These are phyloP conservation scores for Ostrea denselamellosa DNA, from an alignment of 1,140 invertebrate genomes.

Conservation along the genomic window DNA sequence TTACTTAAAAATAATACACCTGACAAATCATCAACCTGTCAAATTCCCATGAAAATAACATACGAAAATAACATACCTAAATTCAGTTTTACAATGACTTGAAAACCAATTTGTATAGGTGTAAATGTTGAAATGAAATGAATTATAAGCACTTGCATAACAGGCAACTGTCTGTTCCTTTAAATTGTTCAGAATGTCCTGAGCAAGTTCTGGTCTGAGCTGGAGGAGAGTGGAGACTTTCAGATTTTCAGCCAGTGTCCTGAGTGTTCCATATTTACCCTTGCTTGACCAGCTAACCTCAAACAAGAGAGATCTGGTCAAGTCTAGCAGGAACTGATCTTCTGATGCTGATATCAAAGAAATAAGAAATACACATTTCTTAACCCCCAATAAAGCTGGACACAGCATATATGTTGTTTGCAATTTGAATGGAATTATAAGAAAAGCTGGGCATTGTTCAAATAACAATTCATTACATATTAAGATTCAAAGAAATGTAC, in stretches of 20 bases:
- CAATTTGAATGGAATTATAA: too few species aligned
- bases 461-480: too few species aligned
- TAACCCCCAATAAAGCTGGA: too few species aligned
- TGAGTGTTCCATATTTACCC: constrained; percentile 75
- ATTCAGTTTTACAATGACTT: too few species aligned
- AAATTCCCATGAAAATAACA: too few species aligned
- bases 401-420: too few species aligned
- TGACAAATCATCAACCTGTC: too few species aligned
- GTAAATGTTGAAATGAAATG: background rate
- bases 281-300: constrained; percentile 70
- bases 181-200: constrained; percentile 68
- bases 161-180: constrained; percentile 71
- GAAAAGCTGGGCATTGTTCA: too few species aligned
- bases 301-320: constrained; percentile 61
- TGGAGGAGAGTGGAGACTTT: constrained; percentile 66
- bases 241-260: constrained; percentile 64
- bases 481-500: too few species aligned
- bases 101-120: background rate
- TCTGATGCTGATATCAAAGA: constrained; percentile 5
- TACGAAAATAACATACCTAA: too few species aligned
- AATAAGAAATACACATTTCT: background rate
- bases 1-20: too few species aligned
- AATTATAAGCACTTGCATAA: constrained; percentile 69
- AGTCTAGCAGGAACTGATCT: constrained; percentile 62
- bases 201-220: constrained; percentile 65